Base-by-base conservation (phyloP, 2,888 invertebrate species). In the Epistrophe eligans region DNA sequence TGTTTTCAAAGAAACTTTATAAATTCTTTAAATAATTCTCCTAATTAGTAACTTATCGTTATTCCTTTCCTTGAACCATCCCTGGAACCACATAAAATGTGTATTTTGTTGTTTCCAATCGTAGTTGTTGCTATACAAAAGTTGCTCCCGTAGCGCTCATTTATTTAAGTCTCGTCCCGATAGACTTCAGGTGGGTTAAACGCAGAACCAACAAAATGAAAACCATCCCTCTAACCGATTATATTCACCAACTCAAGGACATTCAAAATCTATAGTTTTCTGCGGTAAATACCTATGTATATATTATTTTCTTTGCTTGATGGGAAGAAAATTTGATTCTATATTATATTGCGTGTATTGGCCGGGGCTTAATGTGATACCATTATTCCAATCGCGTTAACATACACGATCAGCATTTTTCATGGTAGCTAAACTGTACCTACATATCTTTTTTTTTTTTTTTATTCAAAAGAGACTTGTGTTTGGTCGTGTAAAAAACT, bases 371-470 rank as follows among this genome's bases (percentile, higher is more conserved):
- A 64, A 64, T 64, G 45, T 7, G n/a, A 45, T 32, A 17, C 55
- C 55, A 62, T 79, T 70, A 71, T 84, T 79, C 74, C 55, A 70
- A 74, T 64, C 57, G 79, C 83, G 57, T 84, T 74, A 74, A 55
- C 8, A 64, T 77, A 77, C 40, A 67, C 55, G 24, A 55, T 67
- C 74, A 70, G n/a, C 73, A 70, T 48, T 67, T 77, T 72, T 24
- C 28, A 62, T 62, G n/a, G n/a, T n/a, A 3, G 24, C 40, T 52
- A 73, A 1, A n/a, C n/a, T n/a, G n/a, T n/a, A 24, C 24, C 24
- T 32, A 32, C 6, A 9, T 35, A n/a, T n/a, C n/a, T n/a, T n/a
- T 0, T 35, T 43, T 40, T 72, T 72, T 66, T 48, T 45, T 82
- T 76, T 72, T 55, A 66, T 77, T 77, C 35, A 24, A 10, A 64